Base-by-base conservation (phyloP, 2,113 vertebrate species). In the Phocoena sinus region DNA sequence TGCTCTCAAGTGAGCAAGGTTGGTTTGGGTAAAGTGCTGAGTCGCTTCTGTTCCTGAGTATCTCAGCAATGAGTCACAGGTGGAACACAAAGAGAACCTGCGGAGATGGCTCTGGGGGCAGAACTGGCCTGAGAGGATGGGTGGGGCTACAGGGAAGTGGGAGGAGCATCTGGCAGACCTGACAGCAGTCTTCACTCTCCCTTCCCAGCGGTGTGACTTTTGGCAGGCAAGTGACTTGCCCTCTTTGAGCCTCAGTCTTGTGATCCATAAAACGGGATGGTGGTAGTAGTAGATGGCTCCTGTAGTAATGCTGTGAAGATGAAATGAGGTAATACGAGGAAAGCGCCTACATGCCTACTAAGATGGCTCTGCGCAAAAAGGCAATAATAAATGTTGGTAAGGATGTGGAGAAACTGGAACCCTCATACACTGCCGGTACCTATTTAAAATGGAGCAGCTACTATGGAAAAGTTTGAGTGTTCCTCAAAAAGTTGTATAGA, bases 111-210 rank as follows among this genome's bases (percentile, higher is more conserved):
- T 38, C 36, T 41, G 33, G 10, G 11, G 36, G 12, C 5, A 14
- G 25, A n/a, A 6, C 23, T 3, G 1, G 2, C 41, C 56, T 38
- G 82, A 41, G 26, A 44, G 33, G 28, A 33, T 33, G 12, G 38
- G 11, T 6, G 0, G 12, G 63, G 41, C 28, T 65, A 0, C 73
- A 6, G 28, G n/a, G 18, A 5, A 4, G 3, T 5, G 18, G 50
- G 18, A 14, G 50, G 7, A 36, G 6, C 6, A 6, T 12, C n/a
- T 26, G 86, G 58, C 20, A 58, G 15, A 62, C 3, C 23, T 21
- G 18, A 23, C 6, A 44, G 38, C 33, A 60, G 17, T 53, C 67
- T 76, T 47, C 5, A 20, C 20, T 33, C 58, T 36, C 87, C 25
- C 53, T 86, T 33, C 26, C 38, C 17, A 62, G 31, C 8, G 15